phyloP scores from a whole-genome alignment of 2,888 invertebrate genomes.

The Phengaris arion region DNA sequence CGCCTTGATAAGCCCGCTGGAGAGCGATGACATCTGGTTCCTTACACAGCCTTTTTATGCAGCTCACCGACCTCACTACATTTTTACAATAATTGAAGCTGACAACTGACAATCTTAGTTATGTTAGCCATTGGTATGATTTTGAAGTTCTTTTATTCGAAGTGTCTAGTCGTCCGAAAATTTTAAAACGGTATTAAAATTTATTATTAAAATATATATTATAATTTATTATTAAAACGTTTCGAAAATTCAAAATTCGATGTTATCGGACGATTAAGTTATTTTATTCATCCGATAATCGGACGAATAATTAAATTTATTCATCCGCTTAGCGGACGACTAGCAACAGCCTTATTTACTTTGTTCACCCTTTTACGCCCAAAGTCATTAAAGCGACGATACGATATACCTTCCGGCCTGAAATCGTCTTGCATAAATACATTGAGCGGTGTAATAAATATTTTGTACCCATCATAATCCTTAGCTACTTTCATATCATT shows the following conservation, averaged over 20 bases:
- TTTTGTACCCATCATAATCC: constrained; percentile 1
- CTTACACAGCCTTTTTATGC: background rate
- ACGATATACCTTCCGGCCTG: constrained; percentile 1
- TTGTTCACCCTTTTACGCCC: background rate
- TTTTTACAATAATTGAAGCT: constrained; percentile 13
- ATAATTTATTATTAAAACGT: too few relatives aligned
- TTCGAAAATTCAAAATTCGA: too few relatives aligned
- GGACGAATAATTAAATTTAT: too few relatives aligned
- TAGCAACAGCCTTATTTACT: too few relatives aligned
- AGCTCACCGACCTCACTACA: background rate
- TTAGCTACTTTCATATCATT: background rate
- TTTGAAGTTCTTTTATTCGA: too few relatives aligned
- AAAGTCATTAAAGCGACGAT: background rate
- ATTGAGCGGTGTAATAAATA: constrained; percentile 3
- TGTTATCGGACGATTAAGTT: too few relatives aligned
- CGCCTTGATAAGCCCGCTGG: background rate
- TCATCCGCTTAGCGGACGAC: too few relatives aligned
- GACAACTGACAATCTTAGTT: background rate
- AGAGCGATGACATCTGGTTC: background rate
- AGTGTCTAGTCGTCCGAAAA: too few relatives aligned
- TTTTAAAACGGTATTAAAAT: too few relatives aligned
- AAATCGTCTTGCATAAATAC: background rate
- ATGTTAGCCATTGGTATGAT: background rate
- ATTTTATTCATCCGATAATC: too few relatives aligned
- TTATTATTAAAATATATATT: too few relatives aligned